These are phyloP conservation scores for Columba guinea DNA, from an alignment of 2,797 vertebrate species.

Conservation along the genomic window DNA sequence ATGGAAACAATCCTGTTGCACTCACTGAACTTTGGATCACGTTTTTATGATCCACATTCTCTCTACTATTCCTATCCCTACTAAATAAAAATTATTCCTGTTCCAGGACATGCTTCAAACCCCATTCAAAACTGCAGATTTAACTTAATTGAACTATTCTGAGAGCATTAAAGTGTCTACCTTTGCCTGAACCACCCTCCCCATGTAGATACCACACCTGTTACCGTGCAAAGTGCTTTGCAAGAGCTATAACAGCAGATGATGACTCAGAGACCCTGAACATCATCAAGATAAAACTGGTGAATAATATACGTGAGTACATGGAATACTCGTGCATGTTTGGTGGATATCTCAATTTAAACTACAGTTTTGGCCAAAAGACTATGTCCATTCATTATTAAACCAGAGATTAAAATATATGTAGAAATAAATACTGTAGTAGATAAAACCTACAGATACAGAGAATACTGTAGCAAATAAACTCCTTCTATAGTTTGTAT, in stretches of 20 bases:
- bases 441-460: too few relatives aligned
- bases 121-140: not conserved
- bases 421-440: not conserved
- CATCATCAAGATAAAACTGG: not conserved
- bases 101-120: not conserved
- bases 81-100: not conserved
- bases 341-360: slow-evolving; percentile 38
- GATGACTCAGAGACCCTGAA: not conserved
- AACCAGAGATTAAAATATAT: not conserved
- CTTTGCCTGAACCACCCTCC: not conserved
- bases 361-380: not conserved
- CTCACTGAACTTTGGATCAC: not conserved
- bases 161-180: not conserved
- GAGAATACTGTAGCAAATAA: not conserved
- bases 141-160: not conserved
- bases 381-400: not conserved
- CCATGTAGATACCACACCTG: not conserved
- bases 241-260: not conserved
- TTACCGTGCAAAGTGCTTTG: not conserved
- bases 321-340: too few relatives aligned
- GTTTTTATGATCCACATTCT: not conserved
- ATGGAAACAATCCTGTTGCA: not conserved
- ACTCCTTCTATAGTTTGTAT: not conserved
- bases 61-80: not conserved
- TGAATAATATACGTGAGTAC: too few relatives aligned